Evolutionary conservation across 1,140 invertebrate species (phyloP).

Genomic region (Dreissena polymorpha): DNA sequence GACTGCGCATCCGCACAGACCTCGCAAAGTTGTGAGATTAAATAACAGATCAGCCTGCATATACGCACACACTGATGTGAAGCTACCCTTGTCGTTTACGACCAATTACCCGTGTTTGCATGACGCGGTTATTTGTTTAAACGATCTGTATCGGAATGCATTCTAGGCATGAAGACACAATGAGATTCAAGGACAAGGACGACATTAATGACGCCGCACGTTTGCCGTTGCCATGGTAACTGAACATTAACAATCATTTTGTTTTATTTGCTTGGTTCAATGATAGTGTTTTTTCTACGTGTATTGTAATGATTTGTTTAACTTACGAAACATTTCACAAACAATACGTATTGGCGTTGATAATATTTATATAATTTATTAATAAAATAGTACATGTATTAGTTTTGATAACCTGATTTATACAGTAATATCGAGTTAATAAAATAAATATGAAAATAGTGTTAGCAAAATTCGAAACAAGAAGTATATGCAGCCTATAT

Average conservation of each 20-base stretch:
- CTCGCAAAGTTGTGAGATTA: no score
- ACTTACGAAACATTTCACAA: background rate
- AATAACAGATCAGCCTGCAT: background rate
- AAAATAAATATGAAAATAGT: no score
- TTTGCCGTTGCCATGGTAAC: constrained; percentile 48
- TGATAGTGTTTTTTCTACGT: background rate
- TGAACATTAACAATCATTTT: background rate
- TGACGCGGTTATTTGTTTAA: background rate
- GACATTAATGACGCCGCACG: constrained; percentile 42
- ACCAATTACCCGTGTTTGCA: background rate
- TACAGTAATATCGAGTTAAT: no score
- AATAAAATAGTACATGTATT: no score
- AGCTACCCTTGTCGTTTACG: background rate
- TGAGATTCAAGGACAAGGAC: constrained; percentile 28
- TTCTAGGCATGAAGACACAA: background rate
- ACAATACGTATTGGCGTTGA: background rate
- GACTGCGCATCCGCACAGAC: no score
- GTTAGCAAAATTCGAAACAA: no score
- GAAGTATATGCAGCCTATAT: no score
- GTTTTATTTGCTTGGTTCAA: background rate
- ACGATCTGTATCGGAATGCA: background rate
- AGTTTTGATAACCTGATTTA: background rate
- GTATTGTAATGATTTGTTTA: background rate
- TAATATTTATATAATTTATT: background rate
- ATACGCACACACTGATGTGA: background rate